phyloP scores from a whole-genome alignment of 2,797 vertebrate genomes.

The Myotis vivesi region DNA sequence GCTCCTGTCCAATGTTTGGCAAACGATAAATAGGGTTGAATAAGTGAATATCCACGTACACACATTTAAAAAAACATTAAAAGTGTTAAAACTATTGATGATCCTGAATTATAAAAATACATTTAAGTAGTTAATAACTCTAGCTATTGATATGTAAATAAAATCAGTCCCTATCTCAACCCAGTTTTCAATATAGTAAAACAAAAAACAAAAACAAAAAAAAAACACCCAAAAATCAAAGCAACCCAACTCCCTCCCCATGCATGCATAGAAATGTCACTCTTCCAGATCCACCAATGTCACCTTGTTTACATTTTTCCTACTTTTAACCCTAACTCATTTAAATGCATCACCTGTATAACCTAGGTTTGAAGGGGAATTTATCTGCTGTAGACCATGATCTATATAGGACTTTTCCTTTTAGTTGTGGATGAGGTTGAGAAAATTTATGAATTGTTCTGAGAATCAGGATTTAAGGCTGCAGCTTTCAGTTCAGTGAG shows the following conservation, averaged over 20 bases:
- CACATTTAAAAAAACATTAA: not conserved
- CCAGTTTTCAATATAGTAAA: not conserved
- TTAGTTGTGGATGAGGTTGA: not conserved
- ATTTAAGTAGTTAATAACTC: not conserved
- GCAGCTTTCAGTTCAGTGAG: not conserved
- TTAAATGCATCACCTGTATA: not conserved
- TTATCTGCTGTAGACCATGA: not conserved
- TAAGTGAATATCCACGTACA: not conserved
- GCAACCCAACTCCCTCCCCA: not conserved
- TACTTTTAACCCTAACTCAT: not conserved
- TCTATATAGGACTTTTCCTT: not conserved
- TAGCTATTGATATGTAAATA: not conserved
- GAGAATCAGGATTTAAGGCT: not conserved
- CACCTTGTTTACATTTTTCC: not conserved
- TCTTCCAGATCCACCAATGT: not conserved
- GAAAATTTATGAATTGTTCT: not conserved
- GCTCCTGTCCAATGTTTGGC: not conserved
- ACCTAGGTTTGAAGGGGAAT: not conserved
- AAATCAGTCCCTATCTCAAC: not conserved
- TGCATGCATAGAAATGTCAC: not conserved
- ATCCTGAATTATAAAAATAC: not conserved
- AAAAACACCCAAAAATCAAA: not conserved
- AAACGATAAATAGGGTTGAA: not conserved
- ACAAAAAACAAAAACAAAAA: not conserved
- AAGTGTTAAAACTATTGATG: not conserved